phyloP scores from a whole-genome alignment of 2,113 vertebrate species.

The Neogale vison region DNA sequence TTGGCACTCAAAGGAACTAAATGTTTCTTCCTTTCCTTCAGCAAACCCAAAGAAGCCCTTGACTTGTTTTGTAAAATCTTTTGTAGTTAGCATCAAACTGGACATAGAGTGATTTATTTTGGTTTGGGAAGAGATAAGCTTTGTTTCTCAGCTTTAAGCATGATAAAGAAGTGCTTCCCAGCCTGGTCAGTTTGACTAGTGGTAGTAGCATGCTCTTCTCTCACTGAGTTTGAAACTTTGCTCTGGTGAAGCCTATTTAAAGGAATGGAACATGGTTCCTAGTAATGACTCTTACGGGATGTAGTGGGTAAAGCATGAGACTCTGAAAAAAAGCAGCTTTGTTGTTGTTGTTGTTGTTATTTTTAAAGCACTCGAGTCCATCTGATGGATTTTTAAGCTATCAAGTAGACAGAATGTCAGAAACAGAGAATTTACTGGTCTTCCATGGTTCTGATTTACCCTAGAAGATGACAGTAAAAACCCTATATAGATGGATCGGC shows the following conservation, averaged over 20 bases:
- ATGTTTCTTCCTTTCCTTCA: conserved; percentile 17
- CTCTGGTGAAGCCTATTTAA: background rate
- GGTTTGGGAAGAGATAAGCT: conserved; percentile 54
- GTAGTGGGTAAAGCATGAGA: background rate
- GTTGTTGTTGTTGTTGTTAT: background rate
- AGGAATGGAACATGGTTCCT: background rate
- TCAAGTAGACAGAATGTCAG: background rate
- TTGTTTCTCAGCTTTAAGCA: background rate
- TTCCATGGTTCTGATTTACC: background rate
- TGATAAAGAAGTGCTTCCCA: conserved; percentile 32
- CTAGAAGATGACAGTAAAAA: background rate
- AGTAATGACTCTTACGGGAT: background rate
- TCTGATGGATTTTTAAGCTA: background rate
- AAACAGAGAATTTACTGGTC: background rate
- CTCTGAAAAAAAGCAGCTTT: background rate
- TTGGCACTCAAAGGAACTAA: background rate
- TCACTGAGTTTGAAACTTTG: background rate
- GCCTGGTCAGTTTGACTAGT: background rate
- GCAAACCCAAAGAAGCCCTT: conserved; percentile 21
- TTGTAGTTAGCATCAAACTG: conserved; percentile 53
- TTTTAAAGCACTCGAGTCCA: background rate
- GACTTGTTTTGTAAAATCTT: conserved; percentile 54
- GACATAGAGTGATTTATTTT: conserved; percentile 69
- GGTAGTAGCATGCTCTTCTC: background rate
- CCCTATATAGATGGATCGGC: background rate